phyloP scores from a whole-genome alignment of 1,140 invertebrate species.

The Apis cerana region DNA sequence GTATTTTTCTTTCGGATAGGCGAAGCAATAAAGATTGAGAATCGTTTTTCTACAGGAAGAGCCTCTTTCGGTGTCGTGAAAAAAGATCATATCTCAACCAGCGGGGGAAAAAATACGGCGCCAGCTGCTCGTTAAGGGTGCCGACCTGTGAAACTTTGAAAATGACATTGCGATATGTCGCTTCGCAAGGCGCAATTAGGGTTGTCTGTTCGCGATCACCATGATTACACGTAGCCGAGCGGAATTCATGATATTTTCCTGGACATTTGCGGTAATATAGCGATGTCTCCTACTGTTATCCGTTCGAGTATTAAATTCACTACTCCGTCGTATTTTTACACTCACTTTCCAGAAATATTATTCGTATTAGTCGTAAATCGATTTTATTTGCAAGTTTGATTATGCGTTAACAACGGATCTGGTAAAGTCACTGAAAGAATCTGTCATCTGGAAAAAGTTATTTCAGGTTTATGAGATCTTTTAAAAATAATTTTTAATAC shows the following conservation, averaged over 20 bases:
- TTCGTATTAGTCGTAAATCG: background rate
- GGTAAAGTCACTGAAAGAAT: too few relatives aligned
- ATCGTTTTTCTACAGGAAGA: too few relatives aligned
- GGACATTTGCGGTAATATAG: background rate
- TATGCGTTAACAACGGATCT: background rate
- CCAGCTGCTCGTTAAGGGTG: constrained; percentile 37
- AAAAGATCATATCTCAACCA: background rate
- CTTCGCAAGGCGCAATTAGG: constrained; percentile 29
- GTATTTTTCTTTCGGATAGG: too few relatives aligned
- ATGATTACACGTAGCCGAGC: background rate
- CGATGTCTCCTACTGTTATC: too few relatives aligned
- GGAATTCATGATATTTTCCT: background rate
- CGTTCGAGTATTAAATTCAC: too few relatives aligned
- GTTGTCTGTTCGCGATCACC: background rate
- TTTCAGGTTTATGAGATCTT: too few relatives aligned
- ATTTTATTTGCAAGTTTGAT: background rate
- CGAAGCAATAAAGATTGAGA: too few relatives aligned
- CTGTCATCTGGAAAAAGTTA: too few relatives aligned
- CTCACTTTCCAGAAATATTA: too few relatives aligned
- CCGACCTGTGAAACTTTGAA: constrained; percentile 31
- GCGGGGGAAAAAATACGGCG: background rate
- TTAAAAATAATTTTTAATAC: too few relatives aligned
- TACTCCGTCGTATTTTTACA: background rate
- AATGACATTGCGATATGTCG: background rate
- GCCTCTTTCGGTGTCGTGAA: background rate